phyloP scores from a whole-genome alignment of 2,888 invertebrate genomes.

The Cantharis lateralis region DNA sequence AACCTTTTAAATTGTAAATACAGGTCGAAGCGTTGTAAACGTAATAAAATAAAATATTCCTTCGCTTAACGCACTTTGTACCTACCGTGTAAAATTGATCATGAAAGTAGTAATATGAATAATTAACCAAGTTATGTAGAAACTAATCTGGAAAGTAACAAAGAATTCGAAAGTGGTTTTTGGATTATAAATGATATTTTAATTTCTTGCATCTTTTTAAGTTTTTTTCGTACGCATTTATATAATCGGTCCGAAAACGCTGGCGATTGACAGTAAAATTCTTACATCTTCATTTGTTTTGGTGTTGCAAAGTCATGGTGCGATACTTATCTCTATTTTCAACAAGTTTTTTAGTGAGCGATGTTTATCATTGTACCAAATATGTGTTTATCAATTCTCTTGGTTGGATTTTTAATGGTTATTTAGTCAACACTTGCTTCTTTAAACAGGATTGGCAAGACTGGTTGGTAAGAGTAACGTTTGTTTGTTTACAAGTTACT shows the following conservation, averaged over 20 bases:
- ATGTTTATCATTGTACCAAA: not conserved
- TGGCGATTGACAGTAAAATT: not conserved
- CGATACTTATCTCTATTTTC: not conserved
- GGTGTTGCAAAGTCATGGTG: not conserved
- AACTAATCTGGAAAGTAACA: not conserved
- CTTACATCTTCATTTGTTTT: not conserved
- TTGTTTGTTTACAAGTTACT: constrained; percentile 7
- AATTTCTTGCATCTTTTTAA: not conserved
- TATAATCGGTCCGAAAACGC: not conserved
- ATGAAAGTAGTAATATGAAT: not conserved
- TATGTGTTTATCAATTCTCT: not conserved
- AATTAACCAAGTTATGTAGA: not conserved
- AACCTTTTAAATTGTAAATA: not conserved
- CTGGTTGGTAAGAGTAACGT: not conserved
- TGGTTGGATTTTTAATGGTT: not conserved
- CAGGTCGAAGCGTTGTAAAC: not conserved
- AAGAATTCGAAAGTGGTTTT: not conserved
- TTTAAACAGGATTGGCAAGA: not conserved
- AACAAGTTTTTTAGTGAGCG: not conserved
- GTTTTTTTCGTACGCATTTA: not conserved
- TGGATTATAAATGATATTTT: not conserved
- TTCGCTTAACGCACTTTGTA: not conserved
- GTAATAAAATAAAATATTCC: not conserved
- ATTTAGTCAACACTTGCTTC: not conserved
- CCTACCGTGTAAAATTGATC: not conserved